Percentiles rank a stretch among this genome's conserved stretches.
phyloP scores from a whole-genome alignment of 2,888 invertebrate genomes.

The Macrosiphum euphorbiae region DNA sequence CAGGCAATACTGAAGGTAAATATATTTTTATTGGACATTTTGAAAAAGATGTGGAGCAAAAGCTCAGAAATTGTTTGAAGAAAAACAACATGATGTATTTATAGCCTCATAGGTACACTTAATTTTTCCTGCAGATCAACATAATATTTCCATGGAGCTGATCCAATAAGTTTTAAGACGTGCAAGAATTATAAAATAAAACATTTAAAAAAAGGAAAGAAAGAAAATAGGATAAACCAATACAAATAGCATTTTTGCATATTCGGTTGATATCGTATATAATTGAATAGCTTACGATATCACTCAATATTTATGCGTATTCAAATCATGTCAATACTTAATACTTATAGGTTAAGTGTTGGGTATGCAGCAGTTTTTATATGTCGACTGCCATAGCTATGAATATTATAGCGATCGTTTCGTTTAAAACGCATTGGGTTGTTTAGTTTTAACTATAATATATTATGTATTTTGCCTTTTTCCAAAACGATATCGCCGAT shows the following conservation, averaged over 20 bases:
- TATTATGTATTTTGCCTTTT: neutral
- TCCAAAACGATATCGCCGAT: neutral
- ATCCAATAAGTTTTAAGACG: neutral
- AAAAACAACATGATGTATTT: neutral
- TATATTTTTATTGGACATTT: neutral
- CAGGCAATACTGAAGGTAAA: neutral
- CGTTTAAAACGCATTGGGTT: neutral
- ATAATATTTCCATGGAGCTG: neutral
- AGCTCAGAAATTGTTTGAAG: neutral
- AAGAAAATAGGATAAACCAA: neutral
- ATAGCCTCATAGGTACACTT: neutral
- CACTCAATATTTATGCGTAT: neutral
- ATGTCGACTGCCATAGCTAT: neutral
- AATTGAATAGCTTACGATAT: neutral
- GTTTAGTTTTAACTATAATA: neutral
- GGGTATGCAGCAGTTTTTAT: neutral
- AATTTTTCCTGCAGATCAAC: neutral
- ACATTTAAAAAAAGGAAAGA: no score
- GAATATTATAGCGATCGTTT: neutral
- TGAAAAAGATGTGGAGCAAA: neutral
- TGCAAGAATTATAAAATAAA: no score
- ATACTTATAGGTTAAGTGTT: neutral
- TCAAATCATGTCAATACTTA: neutral
- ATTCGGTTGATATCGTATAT: neutral
- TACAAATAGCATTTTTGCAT: neutral